Evolutionary conservation across 2,113 vertebrate species (phyloP).

Genomic region (Sigmodon hispidus): DNA sequence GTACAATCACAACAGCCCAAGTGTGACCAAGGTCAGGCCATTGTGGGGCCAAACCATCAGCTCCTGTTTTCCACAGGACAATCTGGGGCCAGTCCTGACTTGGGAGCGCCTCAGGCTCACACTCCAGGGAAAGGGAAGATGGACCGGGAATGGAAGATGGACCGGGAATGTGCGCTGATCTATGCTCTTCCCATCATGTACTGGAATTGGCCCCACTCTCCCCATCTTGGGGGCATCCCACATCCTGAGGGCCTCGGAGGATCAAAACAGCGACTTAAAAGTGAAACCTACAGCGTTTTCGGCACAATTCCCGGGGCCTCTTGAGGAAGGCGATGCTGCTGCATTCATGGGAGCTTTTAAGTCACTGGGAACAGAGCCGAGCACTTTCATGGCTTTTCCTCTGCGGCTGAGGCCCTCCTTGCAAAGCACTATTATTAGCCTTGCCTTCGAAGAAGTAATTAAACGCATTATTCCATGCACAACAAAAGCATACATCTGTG

Average conservation of each 20-base stretch:
- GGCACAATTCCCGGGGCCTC: constrained; percentile 50
- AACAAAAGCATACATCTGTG: constrained; percentile 42
- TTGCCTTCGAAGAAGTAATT: constrained; percentile 68
- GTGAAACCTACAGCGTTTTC: constrained; percentile 25
- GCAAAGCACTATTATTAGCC: constrained; percentile 73
- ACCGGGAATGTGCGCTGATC: neutral
- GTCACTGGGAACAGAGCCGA: constrained; percentile 47
- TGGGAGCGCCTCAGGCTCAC: neutral
- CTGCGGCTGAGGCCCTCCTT: neutral
- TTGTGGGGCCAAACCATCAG: neutral
- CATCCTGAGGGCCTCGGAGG: constrained; percentile 1
- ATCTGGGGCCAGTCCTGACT: neutral
- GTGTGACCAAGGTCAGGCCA: neutral
- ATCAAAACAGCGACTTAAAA: constrained; percentile 62
- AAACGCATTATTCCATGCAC: constrained; percentile 68
- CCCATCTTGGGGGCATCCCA: neutral
- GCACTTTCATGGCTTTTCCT: constrained; percentile 31
- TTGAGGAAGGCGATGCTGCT: constrained; percentile 41
- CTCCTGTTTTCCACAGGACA: neutral
- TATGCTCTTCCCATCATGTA: neutral
- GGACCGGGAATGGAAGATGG: neutral
- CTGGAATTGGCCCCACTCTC: too few relatives aligned
- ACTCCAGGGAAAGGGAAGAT: neutral
- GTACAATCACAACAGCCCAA: neutral
- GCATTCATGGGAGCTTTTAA: constrained; percentile 57